phyloP scores from a whole-genome alignment of 2,113 vertebrate species.

The Amphilophus citrinellus region DNA sequence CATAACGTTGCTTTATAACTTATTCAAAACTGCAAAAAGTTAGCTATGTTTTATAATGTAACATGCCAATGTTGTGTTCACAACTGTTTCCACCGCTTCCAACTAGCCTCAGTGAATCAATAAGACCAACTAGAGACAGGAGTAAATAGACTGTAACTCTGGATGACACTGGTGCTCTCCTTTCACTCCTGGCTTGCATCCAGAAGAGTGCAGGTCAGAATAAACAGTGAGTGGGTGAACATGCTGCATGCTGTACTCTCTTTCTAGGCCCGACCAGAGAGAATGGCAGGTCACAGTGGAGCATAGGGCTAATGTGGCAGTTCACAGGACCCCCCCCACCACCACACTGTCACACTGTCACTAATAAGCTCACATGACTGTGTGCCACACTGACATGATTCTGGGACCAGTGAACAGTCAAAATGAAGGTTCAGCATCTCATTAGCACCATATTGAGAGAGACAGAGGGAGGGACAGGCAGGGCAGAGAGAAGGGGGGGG shows the following conservation, averaged over 20 bases:
- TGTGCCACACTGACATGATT: constrained; percentile 63
- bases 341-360: constrained; percentile 48
- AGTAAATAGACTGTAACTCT: constrained; percentile 5
- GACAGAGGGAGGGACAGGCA: constrained; percentile 54
- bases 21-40: not conserved
- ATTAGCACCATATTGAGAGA: constrained; percentile 81
- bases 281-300: constrained; percentile 46
- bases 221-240: constrained; percentile 21
- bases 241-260: constrained; percentile 21
- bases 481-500: constrained; percentile 55
- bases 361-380: constrained; percentile 75
- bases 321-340: constrained; percentile 5
- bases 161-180: not conserved
- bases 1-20: not conserved
- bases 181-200: constrained; percentile 21
- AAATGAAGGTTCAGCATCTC: constrained; percentile 71
- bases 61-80: not conserved
- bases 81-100: not conserved
- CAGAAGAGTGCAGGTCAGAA: constrained; percentile 24
- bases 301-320: constrained; percentile 32
- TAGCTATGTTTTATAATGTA: constrained; percentile 10
- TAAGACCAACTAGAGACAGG: not conserved
- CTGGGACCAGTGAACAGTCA: constrained; percentile 55
- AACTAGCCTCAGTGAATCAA: not conserved
- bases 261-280: constrained; percentile 43